Evolutionary conservation across 2,888 invertebrate genomes (phyloP).

Genomic region (Galeopsomyia nigrocyanea): DNA sequence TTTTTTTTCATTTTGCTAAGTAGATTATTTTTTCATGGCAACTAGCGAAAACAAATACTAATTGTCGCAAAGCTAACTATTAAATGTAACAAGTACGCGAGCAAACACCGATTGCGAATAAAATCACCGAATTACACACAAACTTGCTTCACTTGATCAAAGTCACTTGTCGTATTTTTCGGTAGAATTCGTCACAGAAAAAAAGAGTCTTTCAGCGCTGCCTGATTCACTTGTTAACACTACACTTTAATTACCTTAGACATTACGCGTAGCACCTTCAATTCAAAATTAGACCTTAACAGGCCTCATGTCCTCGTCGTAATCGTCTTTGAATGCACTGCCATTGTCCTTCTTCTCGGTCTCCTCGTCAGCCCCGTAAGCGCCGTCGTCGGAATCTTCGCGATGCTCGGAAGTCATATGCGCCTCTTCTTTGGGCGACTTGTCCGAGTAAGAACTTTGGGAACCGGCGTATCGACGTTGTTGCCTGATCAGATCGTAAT

Average conservation of each 20-base stretch:
- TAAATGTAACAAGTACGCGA: not conserved
- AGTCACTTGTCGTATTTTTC: too few relatives aligned
- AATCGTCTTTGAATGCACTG: constrained; percentile 41
- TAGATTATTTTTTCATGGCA: constrained; percentile 21
- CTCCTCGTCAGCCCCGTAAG: constrained; percentile 26
- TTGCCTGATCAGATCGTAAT: constrained; percentile 74
- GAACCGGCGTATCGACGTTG: constrained; percentile 61
- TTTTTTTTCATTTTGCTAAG: not conserved
- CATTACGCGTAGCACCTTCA: constrained; percentile 31
- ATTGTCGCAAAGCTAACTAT: not conserved
- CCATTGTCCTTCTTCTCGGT: constrained; percentile 14
- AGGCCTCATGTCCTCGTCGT: constrained; percentile 61
- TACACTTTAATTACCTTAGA: not conserved
- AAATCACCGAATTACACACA: too few relatives aligned
- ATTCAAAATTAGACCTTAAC: constrained; percentile 58
- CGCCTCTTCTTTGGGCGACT: too few relatives aligned
- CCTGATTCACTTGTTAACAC: not conserved
- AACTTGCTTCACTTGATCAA: too few relatives aligned
- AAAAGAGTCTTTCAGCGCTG: too few relatives aligned
- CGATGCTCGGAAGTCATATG: not conserved
- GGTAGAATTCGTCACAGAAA: too few relatives aligned
- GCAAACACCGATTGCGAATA: not conserved
- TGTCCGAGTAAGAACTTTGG: not conserved
- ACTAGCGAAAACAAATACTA: constrained; percentile 13
- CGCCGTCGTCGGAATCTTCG: constrained; percentile 19